Conservation (phyloP, 2,113 vertebrate species). For the Tinamus guttatus region DNA sequence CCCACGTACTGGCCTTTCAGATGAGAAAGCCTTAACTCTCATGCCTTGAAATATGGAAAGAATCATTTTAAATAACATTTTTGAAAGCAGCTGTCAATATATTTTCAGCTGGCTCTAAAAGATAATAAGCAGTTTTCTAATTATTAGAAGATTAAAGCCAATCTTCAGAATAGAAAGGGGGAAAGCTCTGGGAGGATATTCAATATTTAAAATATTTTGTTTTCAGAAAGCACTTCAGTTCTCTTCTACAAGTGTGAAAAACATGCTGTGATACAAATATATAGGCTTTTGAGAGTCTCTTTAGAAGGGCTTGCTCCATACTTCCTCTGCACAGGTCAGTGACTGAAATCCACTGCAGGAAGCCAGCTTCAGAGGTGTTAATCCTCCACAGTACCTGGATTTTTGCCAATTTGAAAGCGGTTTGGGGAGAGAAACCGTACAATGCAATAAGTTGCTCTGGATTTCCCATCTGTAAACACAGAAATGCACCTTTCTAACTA, state of each 20-base stretch:
- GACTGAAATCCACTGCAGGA: background rate
- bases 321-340: background rate
- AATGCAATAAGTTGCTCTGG: background rate
- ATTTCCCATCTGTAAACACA: background rate
- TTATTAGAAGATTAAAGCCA: background rate
- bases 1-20: background rate
- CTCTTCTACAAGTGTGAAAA: accelerated
- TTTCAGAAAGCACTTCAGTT: background rate
- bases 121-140: background rate
- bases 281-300: background rate
- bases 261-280: background rate
- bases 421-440: background rate
- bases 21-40: background rate
- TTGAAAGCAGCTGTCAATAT: background rate
- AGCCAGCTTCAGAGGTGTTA: conserved; percentile 1
- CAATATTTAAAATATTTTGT: accelerated
- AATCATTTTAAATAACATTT: background rate
- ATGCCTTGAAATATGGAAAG: background rate
- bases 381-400: background rate
- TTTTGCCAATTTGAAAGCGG: background rate
- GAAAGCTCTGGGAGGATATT: background rate
- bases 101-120: background rate
- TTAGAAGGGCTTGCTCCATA: background rate
- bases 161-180: accelerated
- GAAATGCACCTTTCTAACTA: accelerated